These are phyloP conservation scores for Hetaerina titia DNA, from an alignment of 2,888 invertebrate genomes.

Conservation along the genomic window DNA sequence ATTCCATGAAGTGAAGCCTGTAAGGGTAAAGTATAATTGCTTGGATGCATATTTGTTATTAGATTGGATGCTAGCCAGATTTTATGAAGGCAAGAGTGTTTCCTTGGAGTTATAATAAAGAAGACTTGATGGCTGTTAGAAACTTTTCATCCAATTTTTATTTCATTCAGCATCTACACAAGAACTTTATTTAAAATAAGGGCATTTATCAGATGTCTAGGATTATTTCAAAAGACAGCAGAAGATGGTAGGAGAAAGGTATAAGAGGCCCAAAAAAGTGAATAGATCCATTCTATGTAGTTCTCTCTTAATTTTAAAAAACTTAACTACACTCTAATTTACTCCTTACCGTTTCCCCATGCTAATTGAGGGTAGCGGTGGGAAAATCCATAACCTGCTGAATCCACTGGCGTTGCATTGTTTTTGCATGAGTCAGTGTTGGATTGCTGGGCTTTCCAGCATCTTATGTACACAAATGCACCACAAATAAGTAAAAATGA, in stretches of 20 bases:
- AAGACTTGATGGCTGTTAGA: background rate
- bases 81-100: no score
- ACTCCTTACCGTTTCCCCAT: constrained; percentile 55
- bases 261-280: no score
- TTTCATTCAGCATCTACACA: background rate
- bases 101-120: no score
- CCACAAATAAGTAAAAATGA: constrained; percentile 45
- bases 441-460: constrained; percentile 28
- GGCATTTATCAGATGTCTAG: no score
- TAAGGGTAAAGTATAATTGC: background rate
- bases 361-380: constrained; percentile 56
- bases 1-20: no score
- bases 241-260: no score
- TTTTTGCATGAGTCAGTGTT: constrained; percentile 42
- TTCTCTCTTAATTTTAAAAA: no score
- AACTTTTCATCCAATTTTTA: background rate
- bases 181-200: no score
- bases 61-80: no score
- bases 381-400: constrained; percentile 56
- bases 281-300: no score
- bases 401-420: constrained; percentile 34
- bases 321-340: background rate
- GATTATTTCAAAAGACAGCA: no score
- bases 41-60: background rate
- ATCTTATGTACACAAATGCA: constrained; percentile 49